phyloP scores from a whole-genome alignment of 1,140 invertebrate genomes.

The Lepidurus couesii region DNA sequence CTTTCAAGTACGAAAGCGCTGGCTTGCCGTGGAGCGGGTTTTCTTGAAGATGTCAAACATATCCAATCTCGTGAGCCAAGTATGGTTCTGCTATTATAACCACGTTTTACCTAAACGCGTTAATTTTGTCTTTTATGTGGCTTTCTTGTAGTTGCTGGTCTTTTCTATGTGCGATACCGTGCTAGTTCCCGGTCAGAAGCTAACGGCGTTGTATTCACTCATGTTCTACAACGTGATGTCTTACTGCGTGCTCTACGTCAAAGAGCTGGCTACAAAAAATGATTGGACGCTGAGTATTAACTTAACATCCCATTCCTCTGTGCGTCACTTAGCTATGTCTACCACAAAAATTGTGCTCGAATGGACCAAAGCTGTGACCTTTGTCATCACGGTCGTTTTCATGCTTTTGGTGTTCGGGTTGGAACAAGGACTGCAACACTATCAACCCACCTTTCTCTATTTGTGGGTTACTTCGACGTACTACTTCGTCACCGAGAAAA shows the following conservation, averaged over 20 bases:
- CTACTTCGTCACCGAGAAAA: conserved; percentile 64
- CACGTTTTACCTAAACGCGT: background rate
- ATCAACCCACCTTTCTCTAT: conserved; percentile 59
- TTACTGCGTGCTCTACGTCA: conserved; percentile 66
- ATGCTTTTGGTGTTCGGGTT: conserved; percentile 65
- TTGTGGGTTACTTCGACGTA: conserved; percentile 60
- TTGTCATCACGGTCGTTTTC: conserved; percentile 70
- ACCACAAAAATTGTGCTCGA: conserved; percentile 72
- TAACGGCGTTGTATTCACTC: conserved; percentile 65
- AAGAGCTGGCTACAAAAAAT: conserved; percentile 63
- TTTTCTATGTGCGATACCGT: conserved; percentile 64
- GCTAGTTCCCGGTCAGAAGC: conserved; percentile 53
- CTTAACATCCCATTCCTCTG: conserved; percentile 61
- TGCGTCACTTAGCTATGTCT: conserved; percentile 72
- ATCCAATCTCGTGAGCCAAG: conserved; percentile 59
- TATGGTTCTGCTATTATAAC: conserved; percentile 41
- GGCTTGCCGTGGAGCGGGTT: conserved; percentile 48
- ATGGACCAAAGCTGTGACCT: conserved; percentile 74
- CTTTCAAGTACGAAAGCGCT: conserved; percentile 44
- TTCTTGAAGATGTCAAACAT: conserved; percentile 61
- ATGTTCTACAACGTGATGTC: conserved; percentile 76
- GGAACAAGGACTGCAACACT: conserved; percentile 67
- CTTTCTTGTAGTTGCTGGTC: conserved; percentile 58
- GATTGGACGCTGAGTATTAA: conserved; percentile 69
- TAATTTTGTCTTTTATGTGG: conserved; percentile 35